phyloP scores from a whole-genome alignment of 2,888 invertebrate species.

The Aethes cnicana region DNA sequence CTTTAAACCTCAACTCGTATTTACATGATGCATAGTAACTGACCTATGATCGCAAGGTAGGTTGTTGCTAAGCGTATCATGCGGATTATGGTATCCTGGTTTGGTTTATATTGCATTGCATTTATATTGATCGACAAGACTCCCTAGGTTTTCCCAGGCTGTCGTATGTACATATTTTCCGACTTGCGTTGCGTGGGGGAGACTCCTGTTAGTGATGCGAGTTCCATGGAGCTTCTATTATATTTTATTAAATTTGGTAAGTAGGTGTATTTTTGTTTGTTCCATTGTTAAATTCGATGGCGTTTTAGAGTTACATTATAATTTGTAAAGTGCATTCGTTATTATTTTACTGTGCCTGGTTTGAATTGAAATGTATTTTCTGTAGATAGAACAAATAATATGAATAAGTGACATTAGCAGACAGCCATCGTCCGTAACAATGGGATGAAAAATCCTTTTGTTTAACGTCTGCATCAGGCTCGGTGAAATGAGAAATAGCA shows the following conservation, averaged over 20 bases:
- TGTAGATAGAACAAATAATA: too few relatives aligned
- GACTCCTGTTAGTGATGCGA: not conserved
- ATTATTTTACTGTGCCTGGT: too few relatives aligned
- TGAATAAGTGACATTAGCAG: slow-evolving; percentile 26
- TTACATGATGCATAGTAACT: slow-evolving; percentile 51
- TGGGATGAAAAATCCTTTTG: slow-evolving; percentile 67
- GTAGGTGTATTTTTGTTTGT: too few relatives aligned
- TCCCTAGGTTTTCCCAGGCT: slow-evolving; percentile 28
- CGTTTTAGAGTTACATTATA: too few relatives aligned
- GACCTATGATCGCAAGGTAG: slow-evolving; percentile 63
- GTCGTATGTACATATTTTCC: slow-evolving; percentile 6
- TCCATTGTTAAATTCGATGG: too few relatives aligned
- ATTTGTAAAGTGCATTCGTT: too few relatives aligned
- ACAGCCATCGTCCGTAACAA: slow-evolving; percentile 51
- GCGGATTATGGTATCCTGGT: slow-evolving; percentile 52
- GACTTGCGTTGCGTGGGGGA: not conserved
- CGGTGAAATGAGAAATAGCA: slow-evolving; percentile 69
- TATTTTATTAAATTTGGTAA: too few relatives aligned
- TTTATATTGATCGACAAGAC: slow-evolving; percentile 54
- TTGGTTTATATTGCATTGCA: slow-evolving; percentile 55
- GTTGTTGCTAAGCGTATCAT: slow-evolving; percentile 54
- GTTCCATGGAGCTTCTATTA: slow-evolving; percentile 5
- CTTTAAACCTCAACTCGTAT: slow-evolving; percentile 19
- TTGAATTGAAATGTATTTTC: too few relatives aligned
- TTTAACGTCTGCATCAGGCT: slow-evolving; percentile 54